These are phyloP conservation scores for Dinoponera quadriceps DNA, from an alignment of 1,140 invertebrate species.

Conservation along the genomic window DNA sequence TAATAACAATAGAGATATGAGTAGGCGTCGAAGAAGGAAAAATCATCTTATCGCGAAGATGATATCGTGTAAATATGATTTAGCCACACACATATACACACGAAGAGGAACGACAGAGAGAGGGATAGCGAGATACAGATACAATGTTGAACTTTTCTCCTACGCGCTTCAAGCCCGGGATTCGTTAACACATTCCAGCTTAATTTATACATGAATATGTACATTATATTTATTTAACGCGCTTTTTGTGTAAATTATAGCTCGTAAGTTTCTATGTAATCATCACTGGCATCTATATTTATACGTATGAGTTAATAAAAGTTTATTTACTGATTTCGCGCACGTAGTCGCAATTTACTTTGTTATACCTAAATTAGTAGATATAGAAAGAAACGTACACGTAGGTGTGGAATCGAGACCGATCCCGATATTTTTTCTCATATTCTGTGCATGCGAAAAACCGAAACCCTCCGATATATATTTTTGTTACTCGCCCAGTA, in stretches of 20 bases:
- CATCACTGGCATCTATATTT: background rate
- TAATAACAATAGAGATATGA: background rate
- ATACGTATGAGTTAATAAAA: constrained; percentile 37
- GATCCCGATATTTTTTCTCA: background rate
- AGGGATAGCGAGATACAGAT: background rate
- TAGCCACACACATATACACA: too few species aligned
- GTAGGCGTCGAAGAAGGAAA: background rate
- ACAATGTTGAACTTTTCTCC: background rate
- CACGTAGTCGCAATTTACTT: constrained; percentile 1
- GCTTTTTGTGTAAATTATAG: constrained; percentile 33
- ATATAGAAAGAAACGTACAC: too few species aligned
- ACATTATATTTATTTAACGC: constrained; percentile 66
- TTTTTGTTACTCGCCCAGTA: background rate
- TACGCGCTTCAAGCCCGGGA: background rate
- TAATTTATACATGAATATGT: constrained; percentile 51
- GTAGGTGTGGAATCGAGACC: background rate
- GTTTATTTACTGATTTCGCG: constrained; percentile 17
- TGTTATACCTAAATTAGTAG: background rate
- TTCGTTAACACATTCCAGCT: constrained; percentile 25
- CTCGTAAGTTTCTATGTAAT: constrained; percentile 34
- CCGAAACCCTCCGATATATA: background rate
- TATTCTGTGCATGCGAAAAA: background rate
- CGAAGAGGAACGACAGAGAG: background rate
- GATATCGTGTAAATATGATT: constrained; percentile 25
- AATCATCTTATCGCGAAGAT: background rate